phyloP scores from a whole-genome alignment of 2,797 vertebrate species.

The Typhlichthys subterraneus region DNA sequence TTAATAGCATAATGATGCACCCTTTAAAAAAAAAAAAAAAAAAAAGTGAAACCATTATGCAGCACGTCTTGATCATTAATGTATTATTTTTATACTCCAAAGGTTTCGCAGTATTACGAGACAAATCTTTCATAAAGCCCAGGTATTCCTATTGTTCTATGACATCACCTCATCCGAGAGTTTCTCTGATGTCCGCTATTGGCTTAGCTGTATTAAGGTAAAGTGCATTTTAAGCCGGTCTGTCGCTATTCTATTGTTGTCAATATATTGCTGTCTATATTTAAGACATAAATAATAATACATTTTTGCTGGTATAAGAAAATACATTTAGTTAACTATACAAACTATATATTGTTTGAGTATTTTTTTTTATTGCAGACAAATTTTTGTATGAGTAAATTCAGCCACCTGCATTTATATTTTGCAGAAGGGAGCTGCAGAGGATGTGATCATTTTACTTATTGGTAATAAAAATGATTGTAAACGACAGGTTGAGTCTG shows the following conservation, averaged over 20 bases:
- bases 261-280: not conserved
- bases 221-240: slow-evolving; percentile 5
- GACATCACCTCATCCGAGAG: slow-evolving; percentile 84
- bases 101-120: slow-evolving; percentile 92
- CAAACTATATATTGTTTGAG: too few species aligned
- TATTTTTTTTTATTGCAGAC: not conserved
- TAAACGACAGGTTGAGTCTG: slow-evolving; percentile 72
- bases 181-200: slow-evolving; percentile 84
- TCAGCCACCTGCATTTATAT: slow-evolving; percentile 3
- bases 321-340: too few species aligned
- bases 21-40: not conserved
- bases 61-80: not conserved
- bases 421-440: slow-evolving; percentile 80
- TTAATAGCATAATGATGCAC: too few species aligned
- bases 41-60: not conserved
- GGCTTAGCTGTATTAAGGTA: slow-evolving; percentile 89
- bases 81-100: slow-evolving; percentile 16
- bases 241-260: not conserved
- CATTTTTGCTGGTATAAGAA: too few species aligned
- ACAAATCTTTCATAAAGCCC: slow-evolving; percentile 89
- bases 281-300: too few species aligned
- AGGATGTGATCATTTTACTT: slow-evolving; percentile 79
- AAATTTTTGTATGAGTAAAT: not conserved
- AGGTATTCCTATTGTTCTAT: slow-evolving; percentile 92
- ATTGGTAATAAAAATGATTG: slow-evolving; percentile 91